Conservation (phyloP, 2,888 invertebrate genomes). For the Scelioninae gen. 2 region DNA sequence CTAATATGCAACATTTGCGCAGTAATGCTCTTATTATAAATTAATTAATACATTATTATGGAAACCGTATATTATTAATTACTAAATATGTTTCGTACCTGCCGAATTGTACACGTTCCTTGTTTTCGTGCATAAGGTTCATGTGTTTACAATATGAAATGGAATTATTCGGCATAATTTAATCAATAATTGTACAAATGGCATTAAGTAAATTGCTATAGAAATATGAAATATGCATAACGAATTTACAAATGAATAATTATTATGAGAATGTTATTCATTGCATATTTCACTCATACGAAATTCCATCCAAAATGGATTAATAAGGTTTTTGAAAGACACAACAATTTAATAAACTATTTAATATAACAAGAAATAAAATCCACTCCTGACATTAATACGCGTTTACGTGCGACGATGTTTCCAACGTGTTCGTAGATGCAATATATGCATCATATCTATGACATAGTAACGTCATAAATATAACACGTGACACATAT, state of each 20-base stretch:
- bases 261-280: constrained; percentile 9
- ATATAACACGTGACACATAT: constrained; percentile 28
- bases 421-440: constrained; percentile 27
- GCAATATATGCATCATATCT: constrained; percentile 33
- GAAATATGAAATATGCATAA: constrained; percentile 8
- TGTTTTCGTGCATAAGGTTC: too few species aligned
- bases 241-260: constrained; percentile 1
- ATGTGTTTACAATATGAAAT: neutral
- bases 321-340: constrained; percentile 12
- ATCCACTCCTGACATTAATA: constrained; percentile 31
- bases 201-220: constrained; percentile 8
- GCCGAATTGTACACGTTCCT: too few species aligned
- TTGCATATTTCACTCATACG: neutral
- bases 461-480: constrained; percentile 34
- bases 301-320: neutral
- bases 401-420: constrained; percentile 4
- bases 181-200: constrained; percentile 21
- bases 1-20: too few species aligned
- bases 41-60: constrained; percentile 5
- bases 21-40: neutral
- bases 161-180: constrained; percentile 8
- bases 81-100: too few species aligned
- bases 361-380: constrained; percentile 18
- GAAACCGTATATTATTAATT: neutral
- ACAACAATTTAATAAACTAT: constrained; percentile 10